These are phyloP conservation scores for Trypoxylon attenuatum DNA, from an alignment of 2,888 invertebrate species.

Conservation along the genomic window DNA sequence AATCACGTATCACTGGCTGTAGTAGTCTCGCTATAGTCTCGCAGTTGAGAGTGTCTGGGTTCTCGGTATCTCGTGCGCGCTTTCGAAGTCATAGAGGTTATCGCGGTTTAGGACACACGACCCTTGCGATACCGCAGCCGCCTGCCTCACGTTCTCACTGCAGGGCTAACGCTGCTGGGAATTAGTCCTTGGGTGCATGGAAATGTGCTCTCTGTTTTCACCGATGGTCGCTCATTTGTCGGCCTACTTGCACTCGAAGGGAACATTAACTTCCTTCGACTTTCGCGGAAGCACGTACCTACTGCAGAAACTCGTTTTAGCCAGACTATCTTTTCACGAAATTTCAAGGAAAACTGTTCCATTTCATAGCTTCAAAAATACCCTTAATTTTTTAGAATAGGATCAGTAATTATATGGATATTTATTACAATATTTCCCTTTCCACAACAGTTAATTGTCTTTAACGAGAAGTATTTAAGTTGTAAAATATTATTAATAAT, in stretches of 20 bases:
- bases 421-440: no score
- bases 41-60: slow-evolving; percentile 22
- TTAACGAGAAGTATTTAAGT: no score
- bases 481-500: no score
- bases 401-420: no score
- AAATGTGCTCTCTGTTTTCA: slow-evolving; percentile 2
- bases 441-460: no score
- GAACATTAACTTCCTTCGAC: neutral
- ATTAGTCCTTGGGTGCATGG: slow-evolving; percentile 40
- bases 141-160: slow-evolving; percentile 34
- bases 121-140: slow-evolving; percentile 47
- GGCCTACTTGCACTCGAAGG: neutral
- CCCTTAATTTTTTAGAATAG: no score
- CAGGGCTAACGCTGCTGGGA: slow-evolving; percentile 32
- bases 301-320: neutral
- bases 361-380: no score
- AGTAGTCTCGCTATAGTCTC: slow-evolving; percentile 37
- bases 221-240: neutral
- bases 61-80: slow-evolving; percentile 59
- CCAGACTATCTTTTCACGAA: neutral
- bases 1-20: slow-evolving; percentile 53
- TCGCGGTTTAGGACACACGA: slow-evolving; percentile 66
- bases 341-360: no score
- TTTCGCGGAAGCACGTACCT: neutral
- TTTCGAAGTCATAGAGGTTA: slow-evolving; percentile 66